Conservation (phyloP, 2,113 vertebrate genomes). For the Nothocercus julius region DNA sequence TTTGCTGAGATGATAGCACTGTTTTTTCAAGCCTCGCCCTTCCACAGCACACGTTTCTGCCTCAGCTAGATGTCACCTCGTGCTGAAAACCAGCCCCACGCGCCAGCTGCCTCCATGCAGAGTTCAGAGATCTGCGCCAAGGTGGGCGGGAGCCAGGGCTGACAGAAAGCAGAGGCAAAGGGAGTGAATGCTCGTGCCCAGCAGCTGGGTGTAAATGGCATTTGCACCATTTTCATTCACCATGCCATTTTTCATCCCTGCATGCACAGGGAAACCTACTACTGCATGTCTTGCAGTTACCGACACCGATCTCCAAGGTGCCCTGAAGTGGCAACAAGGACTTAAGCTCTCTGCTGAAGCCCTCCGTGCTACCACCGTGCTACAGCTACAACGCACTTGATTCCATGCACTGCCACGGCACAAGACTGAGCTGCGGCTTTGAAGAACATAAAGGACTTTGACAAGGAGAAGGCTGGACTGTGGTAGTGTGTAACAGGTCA, state of each 20-base stretch:
- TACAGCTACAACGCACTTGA: background rate
- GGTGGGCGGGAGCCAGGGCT: background rate
- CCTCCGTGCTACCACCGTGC: background rate
- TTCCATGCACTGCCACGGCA: background rate
- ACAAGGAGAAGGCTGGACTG: background rate
- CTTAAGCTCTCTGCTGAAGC: background rate
- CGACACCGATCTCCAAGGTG: background rate
- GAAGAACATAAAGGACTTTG: accelerated
- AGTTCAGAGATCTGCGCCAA: background rate
- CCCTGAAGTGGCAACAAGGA: background rate
- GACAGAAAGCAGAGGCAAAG: background rate
- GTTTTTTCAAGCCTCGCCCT: background rate
- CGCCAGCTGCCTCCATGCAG: background rate
- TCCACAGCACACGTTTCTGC: background rate
- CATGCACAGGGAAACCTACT: background rate
- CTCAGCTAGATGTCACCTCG: background rate
- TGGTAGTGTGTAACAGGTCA: background rate
- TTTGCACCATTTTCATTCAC: background rate
- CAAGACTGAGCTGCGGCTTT: background rate
- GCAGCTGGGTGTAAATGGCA: background rate
- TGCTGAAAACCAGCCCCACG: background rate
- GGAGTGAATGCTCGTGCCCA: background rate
- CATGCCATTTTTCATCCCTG: background rate
- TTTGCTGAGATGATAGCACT: background rate
- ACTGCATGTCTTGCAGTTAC: background rate